Evolutionary conservation across 2,113 vertebrate genomes (phyloP).

Genomic region (Leuciscus idus): DNA sequence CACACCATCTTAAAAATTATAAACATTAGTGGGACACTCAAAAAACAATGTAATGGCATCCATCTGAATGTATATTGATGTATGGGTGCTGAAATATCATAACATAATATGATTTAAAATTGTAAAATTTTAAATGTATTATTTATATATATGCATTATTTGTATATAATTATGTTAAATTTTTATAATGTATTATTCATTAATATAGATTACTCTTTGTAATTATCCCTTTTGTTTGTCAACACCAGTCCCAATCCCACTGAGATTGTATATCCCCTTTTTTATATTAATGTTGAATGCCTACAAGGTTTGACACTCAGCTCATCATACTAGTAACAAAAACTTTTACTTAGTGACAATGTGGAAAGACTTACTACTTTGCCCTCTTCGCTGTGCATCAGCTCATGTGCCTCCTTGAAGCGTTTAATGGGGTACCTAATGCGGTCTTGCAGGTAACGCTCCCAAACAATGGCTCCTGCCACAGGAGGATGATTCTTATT

Average conservation of each 20-base stretch:
- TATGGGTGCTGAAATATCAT: neutral
- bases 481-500: slow-evolving; percentile 84
- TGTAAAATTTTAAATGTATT: neutral
- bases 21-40: neutral
- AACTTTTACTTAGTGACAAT: neutral
- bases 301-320: neutral
- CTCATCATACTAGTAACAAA: neutral
- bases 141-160: too few relatives aligned
- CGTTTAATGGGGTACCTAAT: slow-evolving; percentile 82
- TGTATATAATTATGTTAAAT: too few relatives aligned
- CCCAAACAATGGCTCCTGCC: slow-evolving; percentile 90
- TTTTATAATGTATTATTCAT: too few relatives aligned
- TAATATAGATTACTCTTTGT: too few relatives aligned
- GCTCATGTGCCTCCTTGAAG: slow-evolving; percentile 81
- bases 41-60: neutral
- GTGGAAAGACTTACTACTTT: slow-evolving; percentile 70
- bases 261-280: too few relatives aligned
- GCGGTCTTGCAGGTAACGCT: slow-evolving; percentile 76
- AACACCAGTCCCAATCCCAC: too few relatives aligned
- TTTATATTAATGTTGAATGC: too few relatives aligned
- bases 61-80: neutral
- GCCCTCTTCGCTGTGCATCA: slow-evolving; percentile 78
- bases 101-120: neutral
- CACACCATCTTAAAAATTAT: neutral
- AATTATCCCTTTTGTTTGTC: too few relatives aligned